Conservation (phyloP, 2,888 invertebrate genomes). For the Trimorus sp. region DNA sequence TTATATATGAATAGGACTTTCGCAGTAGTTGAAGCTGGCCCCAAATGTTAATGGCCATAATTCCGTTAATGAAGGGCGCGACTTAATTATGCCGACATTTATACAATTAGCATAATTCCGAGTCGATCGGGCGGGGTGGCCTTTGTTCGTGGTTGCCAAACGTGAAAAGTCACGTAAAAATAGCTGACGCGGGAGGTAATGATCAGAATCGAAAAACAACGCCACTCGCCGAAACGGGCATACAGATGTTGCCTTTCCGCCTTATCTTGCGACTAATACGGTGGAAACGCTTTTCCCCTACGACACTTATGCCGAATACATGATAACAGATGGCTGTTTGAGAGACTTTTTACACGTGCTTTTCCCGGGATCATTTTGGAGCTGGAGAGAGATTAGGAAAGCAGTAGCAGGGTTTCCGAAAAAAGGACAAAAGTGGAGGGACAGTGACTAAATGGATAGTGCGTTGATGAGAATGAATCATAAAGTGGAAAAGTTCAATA, state of each 20-base stretch:
- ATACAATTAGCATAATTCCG: conserved; percentile 19
- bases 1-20: too few species aligned
- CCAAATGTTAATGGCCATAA: conserved; percentile 7
- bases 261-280: conserved; percentile 46
- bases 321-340: conserved; percentile 58
- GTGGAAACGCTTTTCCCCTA: conserved; percentile 37
- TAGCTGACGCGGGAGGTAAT: conserved; percentile 30
- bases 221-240: neutral
- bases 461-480: too few species aligned
- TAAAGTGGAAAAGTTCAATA: too few species aligned
- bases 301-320: conserved; percentile 37
- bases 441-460: neutral
- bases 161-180: conserved; percentile 31
- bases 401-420: neutral
- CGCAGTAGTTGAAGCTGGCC: too few species aligned
- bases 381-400: too few species aligned
- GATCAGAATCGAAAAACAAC: conserved; percentile 33
- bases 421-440: neutral
- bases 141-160: conserved; percentile 11
- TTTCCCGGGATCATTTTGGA: conserved; percentile 29
- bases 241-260: conserved; percentile 55
- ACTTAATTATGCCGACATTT: neutral
- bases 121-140: neutral
- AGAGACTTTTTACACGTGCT: conserved; percentile 51
- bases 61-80: conserved; percentile 5